Base-by-base conservation (phyloP, 2,113 vertebrate species). In the Mesocricetus auratus region DNA sequence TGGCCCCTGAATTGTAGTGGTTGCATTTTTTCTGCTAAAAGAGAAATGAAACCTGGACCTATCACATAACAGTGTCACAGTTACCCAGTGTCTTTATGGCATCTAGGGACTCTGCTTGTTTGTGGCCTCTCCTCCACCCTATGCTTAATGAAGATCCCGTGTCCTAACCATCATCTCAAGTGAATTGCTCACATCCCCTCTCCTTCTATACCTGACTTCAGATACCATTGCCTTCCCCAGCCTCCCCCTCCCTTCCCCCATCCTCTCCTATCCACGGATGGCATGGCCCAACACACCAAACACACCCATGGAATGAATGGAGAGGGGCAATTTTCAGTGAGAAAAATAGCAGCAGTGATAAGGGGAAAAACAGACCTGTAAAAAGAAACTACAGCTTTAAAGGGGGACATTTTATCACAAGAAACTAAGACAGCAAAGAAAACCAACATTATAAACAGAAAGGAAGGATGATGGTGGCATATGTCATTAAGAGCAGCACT, bases 21-120 rank as follows among this genome's bases (percentile, higher is more conserved):
- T n/a, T 86, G 50, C 17, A n/a, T 89, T 79, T 94, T 74, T 90
- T 92, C 74, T 26, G 3, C 47, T 50, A 1, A 15, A 75, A 75
- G 69, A 82, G 71, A 92, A 94, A 74, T 64, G 69, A n/a, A 93
- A n/a, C 47, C 60, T 56, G 42, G 39, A 56, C 58, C 81, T 58
- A 87, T 45, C 75, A 62, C 33, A 36, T 50, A 53, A 11, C 15
- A 60, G 29, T 69, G 5, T n/a, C n/a, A n/a, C n/a, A n/a, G n/a
- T n/a, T n/a, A n/a, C n/a, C n/a, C n/a, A n/a, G n/a, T n/a, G n/a
- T n/a, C n/a, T n/a, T n/a, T n/a, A n/a, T n/a, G n/a, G n/a, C n/a
- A n/a, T n/a, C n/a, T n/a, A n/a, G n/a, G n/a, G n/a, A n/a, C n/a
- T 50, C 19, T 0, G 12, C 69, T 73, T 85, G 42, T 71, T 0